Conservation (phyloP, 2,113 vertebrate species). For the Lichenostomus cassidix region DNA sequence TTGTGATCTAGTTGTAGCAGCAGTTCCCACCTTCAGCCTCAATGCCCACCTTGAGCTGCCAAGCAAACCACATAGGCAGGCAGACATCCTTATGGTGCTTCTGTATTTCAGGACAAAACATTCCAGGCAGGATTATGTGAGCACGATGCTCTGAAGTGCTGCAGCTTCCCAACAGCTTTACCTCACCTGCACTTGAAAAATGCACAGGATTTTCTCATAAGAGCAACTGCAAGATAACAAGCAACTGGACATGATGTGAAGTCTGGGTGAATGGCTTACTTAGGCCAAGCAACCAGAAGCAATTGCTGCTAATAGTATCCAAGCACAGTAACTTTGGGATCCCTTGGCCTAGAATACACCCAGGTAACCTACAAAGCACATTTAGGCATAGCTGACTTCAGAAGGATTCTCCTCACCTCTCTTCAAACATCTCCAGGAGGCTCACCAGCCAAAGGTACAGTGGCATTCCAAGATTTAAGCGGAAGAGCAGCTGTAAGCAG, state of each 20-base stretch:
- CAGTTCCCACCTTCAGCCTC: neutral
- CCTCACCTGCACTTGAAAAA: neutral
- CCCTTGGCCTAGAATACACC: neutral
- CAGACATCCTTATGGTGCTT: neutral
- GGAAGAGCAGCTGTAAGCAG: constrained; percentile 76
- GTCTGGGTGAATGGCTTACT: neutral
- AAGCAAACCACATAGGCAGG: neutral
- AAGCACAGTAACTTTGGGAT: neutral
- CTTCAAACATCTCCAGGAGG: constrained; percentile 36
- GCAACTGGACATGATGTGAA: neutral
- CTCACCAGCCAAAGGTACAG: constrained; percentile 81
- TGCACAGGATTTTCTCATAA: neutral
- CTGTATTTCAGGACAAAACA: neutral
- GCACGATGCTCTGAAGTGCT: neutral
- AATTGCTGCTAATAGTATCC: neutral
- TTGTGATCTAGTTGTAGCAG: neutral
- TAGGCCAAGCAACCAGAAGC: neutral
- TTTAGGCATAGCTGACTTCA: neutral
- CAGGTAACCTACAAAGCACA: neutral
- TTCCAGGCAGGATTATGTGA: neutral
- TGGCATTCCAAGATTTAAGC: constrained; percentile 69
- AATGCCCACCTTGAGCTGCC: neutral
- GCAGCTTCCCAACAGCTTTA: neutral
- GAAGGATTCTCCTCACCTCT: constrained; percentile 60
- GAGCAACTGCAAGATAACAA: neutral